phyloP scores from a whole-genome alignment of 2,888 invertebrate genomes.

The Podabrus alpinus region DNA sequence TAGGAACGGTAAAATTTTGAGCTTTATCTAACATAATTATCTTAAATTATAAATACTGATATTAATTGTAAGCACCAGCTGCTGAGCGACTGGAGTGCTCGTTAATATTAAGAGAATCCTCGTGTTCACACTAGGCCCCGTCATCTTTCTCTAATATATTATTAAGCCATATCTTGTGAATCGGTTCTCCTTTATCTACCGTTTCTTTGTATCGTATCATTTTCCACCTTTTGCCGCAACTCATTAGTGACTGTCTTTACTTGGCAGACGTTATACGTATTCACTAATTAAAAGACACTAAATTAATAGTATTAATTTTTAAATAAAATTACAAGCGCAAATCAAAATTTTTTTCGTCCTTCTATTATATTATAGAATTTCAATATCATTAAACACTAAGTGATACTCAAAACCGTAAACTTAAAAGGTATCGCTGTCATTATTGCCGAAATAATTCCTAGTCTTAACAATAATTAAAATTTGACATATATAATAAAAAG shows the following conservation, averaged over 20 bases:
- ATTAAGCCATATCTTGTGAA: conserved; percentile 1
- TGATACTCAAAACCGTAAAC: not conserved
- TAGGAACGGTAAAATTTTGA: conserved; percentile 9
- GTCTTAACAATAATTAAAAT: not conserved
- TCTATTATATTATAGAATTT: not conserved
- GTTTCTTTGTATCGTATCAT: conserved; percentile 5
- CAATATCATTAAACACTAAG: not conserved
- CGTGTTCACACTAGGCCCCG: conserved; percentile 5
- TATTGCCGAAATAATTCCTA: not conserved
- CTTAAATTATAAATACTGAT: conserved; percentile 23
- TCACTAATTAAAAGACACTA: conserved; percentile 20
- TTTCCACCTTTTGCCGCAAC: conserved; percentile 18
- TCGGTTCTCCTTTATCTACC: not conserved
- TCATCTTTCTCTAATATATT: conserved; percentile 11
- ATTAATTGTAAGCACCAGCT: conserved; percentile 23
- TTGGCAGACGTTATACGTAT: conserved; percentile 8
- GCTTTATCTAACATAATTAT: conserved; percentile 23
- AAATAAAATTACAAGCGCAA: conserved; percentile 10
- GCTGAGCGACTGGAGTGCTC: conserved; percentile 19
- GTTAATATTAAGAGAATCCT: conserved; percentile 19
- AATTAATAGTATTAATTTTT: conserved; percentile 24
- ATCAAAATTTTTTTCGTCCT: conserved; percentile 5
- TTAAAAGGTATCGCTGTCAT: not conserved
- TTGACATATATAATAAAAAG: not conserved
- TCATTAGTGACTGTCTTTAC: conserved; percentile 22